phyloP scores from a whole-genome alignment of 1,140 invertebrate genomes.

The Chironomus tepperi region DNA sequence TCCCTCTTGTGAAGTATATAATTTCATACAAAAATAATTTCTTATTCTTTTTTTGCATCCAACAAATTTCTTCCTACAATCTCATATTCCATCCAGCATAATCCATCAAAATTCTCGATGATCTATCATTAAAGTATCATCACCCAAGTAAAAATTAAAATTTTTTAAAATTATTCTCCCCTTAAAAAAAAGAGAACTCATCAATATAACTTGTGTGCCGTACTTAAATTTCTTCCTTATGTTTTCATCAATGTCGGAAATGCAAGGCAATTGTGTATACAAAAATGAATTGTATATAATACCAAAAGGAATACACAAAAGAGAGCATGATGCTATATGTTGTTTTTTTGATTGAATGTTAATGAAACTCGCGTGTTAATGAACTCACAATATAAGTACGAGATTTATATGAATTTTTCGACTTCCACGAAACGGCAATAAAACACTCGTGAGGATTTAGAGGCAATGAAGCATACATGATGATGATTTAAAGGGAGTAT shows the following conservation, averaged over 20 bases:
- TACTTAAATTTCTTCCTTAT: no score
- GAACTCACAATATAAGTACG: background rate
- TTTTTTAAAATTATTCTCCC: no score
- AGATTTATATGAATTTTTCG: background rate
- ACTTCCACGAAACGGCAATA: background rate
- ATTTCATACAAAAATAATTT: no score
- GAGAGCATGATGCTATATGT: background rate
- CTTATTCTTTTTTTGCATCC: no score
- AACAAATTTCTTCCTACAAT: no score
- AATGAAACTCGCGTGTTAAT: conserved; percentile 1
- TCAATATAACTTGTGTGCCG: no score
- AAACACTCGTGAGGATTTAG: background rate
- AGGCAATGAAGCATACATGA: background rate
- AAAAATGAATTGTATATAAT: background rate
- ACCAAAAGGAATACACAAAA: background rate
- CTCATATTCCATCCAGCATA: no score
- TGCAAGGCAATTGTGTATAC: conserved; percentile 2
- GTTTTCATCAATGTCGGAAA: background rate
- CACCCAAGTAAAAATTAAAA: no score
- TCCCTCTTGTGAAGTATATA: no score
- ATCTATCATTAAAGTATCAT: no score
- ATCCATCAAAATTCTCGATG: no score
- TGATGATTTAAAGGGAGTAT: background rate
- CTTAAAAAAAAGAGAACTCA: no score
- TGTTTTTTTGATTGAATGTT: conserved; percentile 7